Base-by-base conservation (phyloP, 1,140 invertebrate genomes). In the Leptinotarsa undecemlineata region DNA sequence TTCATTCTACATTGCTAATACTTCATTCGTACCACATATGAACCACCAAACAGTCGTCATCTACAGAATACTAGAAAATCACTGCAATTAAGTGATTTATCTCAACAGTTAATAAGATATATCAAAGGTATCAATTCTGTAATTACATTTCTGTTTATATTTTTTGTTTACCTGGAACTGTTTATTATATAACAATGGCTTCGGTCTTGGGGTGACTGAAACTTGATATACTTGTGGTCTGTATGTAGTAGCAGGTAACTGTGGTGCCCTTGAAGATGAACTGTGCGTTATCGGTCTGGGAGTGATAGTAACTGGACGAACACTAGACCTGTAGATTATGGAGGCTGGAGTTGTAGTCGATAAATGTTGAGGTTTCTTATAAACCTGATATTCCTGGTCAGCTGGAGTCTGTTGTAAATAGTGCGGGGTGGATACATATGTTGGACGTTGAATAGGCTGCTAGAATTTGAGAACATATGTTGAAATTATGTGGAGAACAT, bases 221-320 rank as follows among this genome's bases (percentile, higher is more conserved):
- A 92, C 88, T 84, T 92, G 90, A 15, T 90, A 77, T 1, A 88
- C 80, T 78, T 90, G 89, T 4, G 90, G 90, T 19, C 90, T 85
- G 83, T 90, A 91, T 0, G 91, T 92, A 3, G 91, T 91, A 13
- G 90, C 88, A 60, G 91, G 90, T 3, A 89, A 87, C 68, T 90
- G 86, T 14, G 68, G 51, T 15, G 91, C 89, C 72, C 90, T 85
- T 20, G 78, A 75, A 20, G 77, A 57, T n/a, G 78, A 68, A n/a
- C 81, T 76, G 15, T 74, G 67, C 2, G 75, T 74, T 48, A 72
- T 71, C 82, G 89, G 82, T 81, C 87, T 83, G 69, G 88, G 87
- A 73, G 89, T 86, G 8, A 87, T 85, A 26, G 84, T 84, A 84
- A 85, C 19, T 21, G 68, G 68, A 60, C 51, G 48, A 51, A 48